Evolutionary conservation across 2,113 vertebrate genomes (phyloP).

Genomic region (Rhadina sibilatrix): DNA sequence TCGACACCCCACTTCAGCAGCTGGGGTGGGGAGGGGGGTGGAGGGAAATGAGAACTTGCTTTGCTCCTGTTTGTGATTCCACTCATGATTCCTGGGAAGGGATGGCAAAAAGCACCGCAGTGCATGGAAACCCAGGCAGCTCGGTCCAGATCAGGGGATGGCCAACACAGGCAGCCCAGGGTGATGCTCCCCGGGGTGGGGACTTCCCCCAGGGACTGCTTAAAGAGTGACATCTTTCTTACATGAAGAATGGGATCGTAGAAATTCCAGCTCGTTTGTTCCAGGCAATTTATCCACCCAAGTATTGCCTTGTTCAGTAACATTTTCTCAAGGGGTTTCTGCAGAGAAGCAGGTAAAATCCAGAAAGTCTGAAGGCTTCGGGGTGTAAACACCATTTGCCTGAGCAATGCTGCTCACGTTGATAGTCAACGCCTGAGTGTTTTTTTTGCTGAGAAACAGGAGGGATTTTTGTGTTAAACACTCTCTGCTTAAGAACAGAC

Average conservation of each 20-base stretch:
- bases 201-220: not conserved
- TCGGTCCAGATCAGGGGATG: not conserved
- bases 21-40: not conserved
- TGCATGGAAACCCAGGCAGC: not conserved
- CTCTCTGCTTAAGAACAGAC: not conserved
- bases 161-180: not conserved
- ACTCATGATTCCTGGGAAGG: not conserved
- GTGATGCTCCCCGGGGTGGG: not conserved
- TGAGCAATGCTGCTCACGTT: conserved; percentile 57
- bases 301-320: conserved; percentile 26
- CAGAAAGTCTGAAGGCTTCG: conserved; percentile 39
- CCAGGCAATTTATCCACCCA: conserved; percentile 56
- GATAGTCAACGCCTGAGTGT: not conserved
- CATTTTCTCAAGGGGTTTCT: conserved; percentile 52
- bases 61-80: not conserved
- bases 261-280: conserved; percentile 48
- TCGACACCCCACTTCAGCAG: not conserved
- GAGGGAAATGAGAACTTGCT: not conserved
- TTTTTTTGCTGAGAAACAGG: conserved; percentile 34
- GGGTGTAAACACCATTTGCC: conserved; percentile 53
- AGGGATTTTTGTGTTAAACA: not conserved
- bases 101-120: not conserved
- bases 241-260: not conserved
- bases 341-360: conserved; percentile 56
- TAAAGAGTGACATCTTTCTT: not conserved